A percentile compares a stretch with the other conserved stretches of the same genome.
Conservation (phyloP, 2,113 vertebrate genomes). For the Toxotes jaculatrix region DNA sequence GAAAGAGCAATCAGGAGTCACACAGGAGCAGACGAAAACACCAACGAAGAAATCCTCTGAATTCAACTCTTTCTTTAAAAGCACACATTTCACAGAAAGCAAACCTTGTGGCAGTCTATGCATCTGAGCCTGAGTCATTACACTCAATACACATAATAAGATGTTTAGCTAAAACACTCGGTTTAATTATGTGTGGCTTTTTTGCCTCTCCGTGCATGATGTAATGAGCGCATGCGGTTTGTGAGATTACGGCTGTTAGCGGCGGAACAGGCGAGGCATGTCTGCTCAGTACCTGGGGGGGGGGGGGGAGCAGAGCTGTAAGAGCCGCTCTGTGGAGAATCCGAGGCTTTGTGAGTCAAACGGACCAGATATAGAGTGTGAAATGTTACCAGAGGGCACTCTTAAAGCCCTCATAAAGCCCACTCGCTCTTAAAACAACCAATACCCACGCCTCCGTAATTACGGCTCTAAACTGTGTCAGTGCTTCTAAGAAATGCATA, state of each 20-base stretch:
- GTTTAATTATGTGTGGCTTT: slow-evolving; percentile 55
- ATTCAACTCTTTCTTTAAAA: slow-evolving; percentile 36
- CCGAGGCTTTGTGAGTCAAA: slow-evolving; percentile 53
- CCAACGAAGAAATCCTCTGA: slow-evolving; percentile 27
- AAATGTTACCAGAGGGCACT: slow-evolving; percentile 59
- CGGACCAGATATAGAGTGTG: slow-evolving; percentile 61
- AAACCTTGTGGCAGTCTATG: slow-evolving; percentile 50
- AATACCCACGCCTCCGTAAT: slow-evolving; percentile 27
- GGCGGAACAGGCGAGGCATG: slow-evolving; percentile 24
- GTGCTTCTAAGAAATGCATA: slow-evolving; percentile 43
- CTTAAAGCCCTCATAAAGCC: slow-evolving; percentile 62
- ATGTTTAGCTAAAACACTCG: slow-evolving; percentile 61
- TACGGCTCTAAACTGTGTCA: slow-evolving; percentile 46
- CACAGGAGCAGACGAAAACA: slow-evolving; percentile 13
- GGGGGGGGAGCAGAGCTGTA: slow-evolving; percentile 7
- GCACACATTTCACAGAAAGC: slow-evolving; percentile 13
- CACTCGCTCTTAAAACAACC: slow-evolving; percentile 55
- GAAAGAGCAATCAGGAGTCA: slow-evolving; percentile 59
- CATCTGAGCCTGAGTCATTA: slow-evolving; percentile 47
- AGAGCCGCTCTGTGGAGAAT: slow-evolving; percentile 58
- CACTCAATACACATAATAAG: slow-evolving; percentile 56
- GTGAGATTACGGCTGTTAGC: slow-evolving; percentile 51
- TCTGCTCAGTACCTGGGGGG: slow-evolving; percentile 42
- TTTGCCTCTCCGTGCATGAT: slow-evolving; percentile 5
- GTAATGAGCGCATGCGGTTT: slow-evolving; percentile 42